Evolutionary conservation across 2,888 invertebrate species (phyloP).

Genomic region (Artemia sp.): DNA sequence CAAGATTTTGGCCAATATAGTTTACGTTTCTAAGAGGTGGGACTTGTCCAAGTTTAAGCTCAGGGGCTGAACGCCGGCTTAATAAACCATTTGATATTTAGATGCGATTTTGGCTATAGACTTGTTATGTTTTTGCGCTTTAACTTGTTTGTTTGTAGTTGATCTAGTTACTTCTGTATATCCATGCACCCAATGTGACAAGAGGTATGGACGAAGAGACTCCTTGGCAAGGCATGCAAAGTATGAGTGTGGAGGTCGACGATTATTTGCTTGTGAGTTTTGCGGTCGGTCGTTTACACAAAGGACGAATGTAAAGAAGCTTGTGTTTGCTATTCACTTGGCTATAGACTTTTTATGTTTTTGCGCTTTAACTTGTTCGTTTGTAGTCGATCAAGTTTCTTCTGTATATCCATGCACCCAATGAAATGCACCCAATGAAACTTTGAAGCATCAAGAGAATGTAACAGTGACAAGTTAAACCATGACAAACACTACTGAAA

Average conservation of each 20-base stretch:
- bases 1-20: too few relatives aligned
- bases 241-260: neutral
- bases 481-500: too few relatives aligned
- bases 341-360: neutral
- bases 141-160: slow-evolving; percentile 4
- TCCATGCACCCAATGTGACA: slow-evolving; percentile 6
- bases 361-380: neutral
- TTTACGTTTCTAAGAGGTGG: too few relatives aligned
- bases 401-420: slow-evolving; percentile 7
- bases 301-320: slow-evolving; percentile 4
- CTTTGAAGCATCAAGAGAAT: too few relatives aligned
- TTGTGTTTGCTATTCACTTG: slow-evolving; percentile 5
- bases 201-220: neutral
- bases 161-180: slow-evolving; percentile 6
- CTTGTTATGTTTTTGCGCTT: neutral
- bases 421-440: too few relatives aligned
- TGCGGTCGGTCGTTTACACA: slow-evolving; percentile 7
- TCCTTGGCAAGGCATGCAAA: slow-evolving; percentile 10
- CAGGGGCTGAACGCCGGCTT: too few relatives aligned
- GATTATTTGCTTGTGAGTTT: slow-evolving; percentile 2
- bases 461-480: too few relatives aligned
- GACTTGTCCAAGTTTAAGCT: too few relatives aligned
- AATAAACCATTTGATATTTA: too few relatives aligned
- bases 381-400: slow-evolving; percentile 4
- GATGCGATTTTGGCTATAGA: too few relatives aligned